Conservation (phyloP, 2,888 invertebrate genomes). For the Isoperla grammatica region DNA sequence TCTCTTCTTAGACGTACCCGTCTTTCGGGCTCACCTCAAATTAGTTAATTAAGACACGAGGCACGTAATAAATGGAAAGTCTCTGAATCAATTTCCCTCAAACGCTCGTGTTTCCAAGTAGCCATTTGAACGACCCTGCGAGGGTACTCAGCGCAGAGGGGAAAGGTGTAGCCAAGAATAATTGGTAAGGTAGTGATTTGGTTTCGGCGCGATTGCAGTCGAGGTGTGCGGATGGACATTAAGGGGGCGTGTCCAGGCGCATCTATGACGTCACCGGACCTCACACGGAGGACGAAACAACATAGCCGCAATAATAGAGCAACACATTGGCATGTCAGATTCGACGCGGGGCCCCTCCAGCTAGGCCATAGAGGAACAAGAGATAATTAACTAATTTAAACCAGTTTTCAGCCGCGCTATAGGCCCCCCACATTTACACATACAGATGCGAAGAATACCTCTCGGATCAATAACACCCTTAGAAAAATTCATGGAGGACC, state of each 20-base stretch:
- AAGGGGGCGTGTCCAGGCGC: constrained; percentile 42
- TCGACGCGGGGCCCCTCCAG: not conserved
- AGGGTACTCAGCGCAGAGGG: not conserved
- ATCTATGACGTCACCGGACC: constrained; percentile 25
- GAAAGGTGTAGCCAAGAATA: constrained; percentile 24
- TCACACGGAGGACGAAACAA: constrained; percentile 20
- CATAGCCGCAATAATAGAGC: constrained; percentile 8
- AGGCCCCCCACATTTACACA: not conserved
- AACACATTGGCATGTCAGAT: constrained; percentile 11
- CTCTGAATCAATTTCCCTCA: constrained; percentile 14
- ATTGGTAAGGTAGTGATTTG: constrained; percentile 26
- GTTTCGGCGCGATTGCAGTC: constrained; percentile 35
- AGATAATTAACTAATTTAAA: constrained; percentile 19
- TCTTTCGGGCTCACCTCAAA: no score
- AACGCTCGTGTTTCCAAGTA: no score
- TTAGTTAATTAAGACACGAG: constrained; percentile 10
- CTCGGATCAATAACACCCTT: no score
- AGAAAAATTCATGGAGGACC: no score
- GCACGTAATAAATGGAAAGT: constrained; percentile 20
- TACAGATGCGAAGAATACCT: no score
- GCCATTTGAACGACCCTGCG: no score
- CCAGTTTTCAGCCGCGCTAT: constrained; percentile 7
- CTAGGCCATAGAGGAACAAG: not conserved
- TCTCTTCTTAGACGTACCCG: no score
- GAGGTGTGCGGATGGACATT: constrained; percentile 45